phyloP scores from a whole-genome alignment of 2,113 vertebrate species.

The Tor tambroides region DNA sequence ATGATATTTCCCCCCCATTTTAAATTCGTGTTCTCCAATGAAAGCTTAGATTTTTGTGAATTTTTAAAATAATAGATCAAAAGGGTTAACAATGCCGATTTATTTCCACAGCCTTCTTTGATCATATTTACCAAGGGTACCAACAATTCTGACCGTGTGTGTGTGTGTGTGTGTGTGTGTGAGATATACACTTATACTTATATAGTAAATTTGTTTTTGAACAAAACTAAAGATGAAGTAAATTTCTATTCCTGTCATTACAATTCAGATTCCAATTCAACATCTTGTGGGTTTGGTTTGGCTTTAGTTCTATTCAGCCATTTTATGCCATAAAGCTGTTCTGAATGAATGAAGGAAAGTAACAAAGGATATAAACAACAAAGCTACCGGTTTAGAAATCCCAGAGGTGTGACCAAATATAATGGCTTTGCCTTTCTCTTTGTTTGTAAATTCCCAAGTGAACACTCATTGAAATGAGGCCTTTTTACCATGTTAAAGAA shows the following conservation, averaged over 20 bases:
- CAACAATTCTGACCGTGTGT: no score
- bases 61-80: no score
- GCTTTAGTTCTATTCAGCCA: background rate
- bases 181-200: no score
- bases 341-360: background rate
- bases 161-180: no score
- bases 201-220: background rate
- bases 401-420: conserved; percentile 52
- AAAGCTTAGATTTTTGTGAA: no score
- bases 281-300: background rate
- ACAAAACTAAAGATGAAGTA: background rate
- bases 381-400: background rate
- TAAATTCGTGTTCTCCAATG: no score
- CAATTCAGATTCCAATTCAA: background rate
- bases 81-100: no score
- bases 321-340: background rate
- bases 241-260: background rate
- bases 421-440: conserved; percentile 11
- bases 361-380: conserved; percentile 1
- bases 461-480: conserved; percentile 10
- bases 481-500: background rate
- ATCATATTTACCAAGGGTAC: no score
- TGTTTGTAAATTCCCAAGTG: conserved; percentile 27
- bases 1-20: no score
- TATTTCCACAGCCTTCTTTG: no score